phyloP scores from a whole-genome alignment of 1,140 invertebrate species.

The Thrips palmi region DNA sequence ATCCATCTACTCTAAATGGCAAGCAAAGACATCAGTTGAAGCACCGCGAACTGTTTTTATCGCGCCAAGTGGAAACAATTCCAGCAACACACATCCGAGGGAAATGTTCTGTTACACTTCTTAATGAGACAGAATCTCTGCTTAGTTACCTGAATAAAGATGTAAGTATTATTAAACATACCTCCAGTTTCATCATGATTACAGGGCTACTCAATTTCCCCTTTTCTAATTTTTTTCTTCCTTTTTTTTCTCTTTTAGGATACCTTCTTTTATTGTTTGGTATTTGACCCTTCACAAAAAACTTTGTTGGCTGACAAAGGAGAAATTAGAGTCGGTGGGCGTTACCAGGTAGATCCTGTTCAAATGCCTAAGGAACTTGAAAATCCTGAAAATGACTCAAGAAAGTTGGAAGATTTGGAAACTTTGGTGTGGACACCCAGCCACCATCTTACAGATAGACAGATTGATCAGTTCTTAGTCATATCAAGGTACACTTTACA shows the following conservation, averaged over 20 bases:
- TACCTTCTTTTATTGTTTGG: constrained; percentile 97
- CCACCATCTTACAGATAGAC: constrained; percentile 75
- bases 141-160: constrained; percentile 93
- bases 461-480: constrained; percentile 98
- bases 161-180: constrained; percentile 31
- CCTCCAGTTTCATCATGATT: no score
- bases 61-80: constrained; percentile 92
- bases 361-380: constrained; percentile 48
- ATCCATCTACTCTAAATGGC: constrained; percentile 27
- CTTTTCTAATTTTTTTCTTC: constrained; percentile 1
- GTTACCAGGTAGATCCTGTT: constrained; percentile 86
- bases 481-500: constrained; percentile 47
- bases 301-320: constrained; percentile 97
- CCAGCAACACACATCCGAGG: constrained; percentile 97
- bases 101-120: constrained; percentile 93
- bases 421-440: constrained; percentile 85
- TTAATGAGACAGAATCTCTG: constrained; percentile 95
- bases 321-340: constrained; percentile 81
- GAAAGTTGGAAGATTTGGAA: constrained; percentile 66
- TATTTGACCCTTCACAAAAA: constrained; percentile 97
- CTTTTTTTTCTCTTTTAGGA: constrained; percentile 42
- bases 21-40: constrained; percentile 89
- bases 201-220: constrained; percentile 3
- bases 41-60: constrained; percentile 94
- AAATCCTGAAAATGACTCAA: constrained; percentile 48